phyloP scores from a whole-genome alignment of 2,797 vertebrate species.

The Falco rusticolus region DNA sequence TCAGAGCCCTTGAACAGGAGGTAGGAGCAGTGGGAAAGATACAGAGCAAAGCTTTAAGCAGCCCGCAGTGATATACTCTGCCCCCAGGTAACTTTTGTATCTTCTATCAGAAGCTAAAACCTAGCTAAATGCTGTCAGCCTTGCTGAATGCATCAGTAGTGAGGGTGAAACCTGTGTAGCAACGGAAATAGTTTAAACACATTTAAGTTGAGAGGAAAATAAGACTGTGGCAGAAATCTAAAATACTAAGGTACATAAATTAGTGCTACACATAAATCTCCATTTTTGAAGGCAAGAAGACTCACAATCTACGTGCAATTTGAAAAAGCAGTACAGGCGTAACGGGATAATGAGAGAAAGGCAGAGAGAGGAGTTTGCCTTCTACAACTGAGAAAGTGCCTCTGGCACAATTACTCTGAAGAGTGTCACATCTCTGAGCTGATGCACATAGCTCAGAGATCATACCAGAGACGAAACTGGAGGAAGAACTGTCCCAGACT shows the following conservation, averaged over 20 bases:
- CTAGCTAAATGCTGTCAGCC: not conserved
- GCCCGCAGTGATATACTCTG: rapidly evolving
- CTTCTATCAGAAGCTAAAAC: not conserved
- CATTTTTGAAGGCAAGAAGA: not conserved
- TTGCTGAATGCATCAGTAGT: not conserved
- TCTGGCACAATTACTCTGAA: not conserved
- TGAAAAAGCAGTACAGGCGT: not conserved
- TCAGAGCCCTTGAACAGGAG: not conserved
- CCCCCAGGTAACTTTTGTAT: not conserved
- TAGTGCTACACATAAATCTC: not conserved
- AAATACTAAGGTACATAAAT: not conserved
- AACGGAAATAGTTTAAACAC: not conserved
- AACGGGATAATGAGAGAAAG: not conserved
- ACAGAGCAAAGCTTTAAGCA: not conserved
- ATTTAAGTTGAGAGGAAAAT: not conserved
- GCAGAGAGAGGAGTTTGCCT: not conserved
- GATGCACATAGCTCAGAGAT: not conserved
- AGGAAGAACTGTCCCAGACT: not conserved
- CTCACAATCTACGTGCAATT: not conserved
- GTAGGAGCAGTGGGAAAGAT: not conserved
- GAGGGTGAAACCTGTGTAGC: not conserved
- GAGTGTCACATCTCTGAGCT: not conserved
- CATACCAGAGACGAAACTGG: not conserved
- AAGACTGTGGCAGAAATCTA: not conserved
- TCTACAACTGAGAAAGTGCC: not conserved